A percentile compares a stretch with the other conserved stretches of the same genome.
Conservation (phyloP, 2,113 vertebrate genomes). For the Oryctolagus cuniculus region mOryCun1.1 NC_091433.1:104728501-104729000, state of each 20-base stretch:
- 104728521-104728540: not conserved
- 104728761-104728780: too few species aligned
- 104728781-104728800: too few species aligned
- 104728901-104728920: too few species aligned
- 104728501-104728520: not conserved
- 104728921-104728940: too few species aligned
- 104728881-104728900: too few species aligned
- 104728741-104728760: not conserved
- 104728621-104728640: not conserved
- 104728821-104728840: too few species aligned
- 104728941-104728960: not conserved
- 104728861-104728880: too few species aligned
- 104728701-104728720: not conserved
- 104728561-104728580: not conserved
- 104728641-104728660: not conserved
- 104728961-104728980: not conserved
- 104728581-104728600: not conserved
- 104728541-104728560: not conserved
- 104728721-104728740: too few species aligned
- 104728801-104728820: too few species aligned
- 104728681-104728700: not conserved
- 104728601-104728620: not conserved
- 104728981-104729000: not conserved
- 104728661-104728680: not conserved
- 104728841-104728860: too few species aligned